Percentiles rank a stretch among this genome's conserved stretches.
Evolutionary conservation across 2,113 vertebrate genomes (phyloP).

Genomic region (Eclectus roratus): DNA sequence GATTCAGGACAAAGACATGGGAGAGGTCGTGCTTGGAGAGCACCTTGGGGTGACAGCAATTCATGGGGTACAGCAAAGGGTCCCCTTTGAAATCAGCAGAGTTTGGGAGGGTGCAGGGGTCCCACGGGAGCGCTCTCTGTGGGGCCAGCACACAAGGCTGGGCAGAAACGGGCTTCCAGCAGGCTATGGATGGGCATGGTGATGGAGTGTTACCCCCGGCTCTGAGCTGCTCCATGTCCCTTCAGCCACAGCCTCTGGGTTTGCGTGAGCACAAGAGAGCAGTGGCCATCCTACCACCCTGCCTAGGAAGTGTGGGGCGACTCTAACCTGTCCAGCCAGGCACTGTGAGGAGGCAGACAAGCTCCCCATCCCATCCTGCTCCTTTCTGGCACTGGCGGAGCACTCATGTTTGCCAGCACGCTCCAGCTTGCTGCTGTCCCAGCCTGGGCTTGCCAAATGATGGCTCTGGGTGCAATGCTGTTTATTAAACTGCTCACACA

Average conservation of each 20-base stretch:
- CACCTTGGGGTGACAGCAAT: not conserved
- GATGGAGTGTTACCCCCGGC: not conserved
- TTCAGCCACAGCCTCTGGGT: not conserved
- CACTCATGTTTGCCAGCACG: fast-evolving
- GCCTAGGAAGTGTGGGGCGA: not conserved
- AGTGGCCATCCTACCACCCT: not conserved
- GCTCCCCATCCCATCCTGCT: not conserved
- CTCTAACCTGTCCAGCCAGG: not conserved
- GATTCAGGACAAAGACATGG: not conserved
- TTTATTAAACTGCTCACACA: not conserved
- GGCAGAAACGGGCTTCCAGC: not conserved
- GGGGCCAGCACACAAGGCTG: not conserved
- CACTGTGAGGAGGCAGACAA: not conserved
- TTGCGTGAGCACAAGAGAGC: not conserved
- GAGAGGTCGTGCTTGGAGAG: not conserved
- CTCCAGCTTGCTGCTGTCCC: not conserved
- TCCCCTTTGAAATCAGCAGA: not conserved
- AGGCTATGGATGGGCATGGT: not conserved
- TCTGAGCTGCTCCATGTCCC: not conserved
- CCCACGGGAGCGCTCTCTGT: not conserved
- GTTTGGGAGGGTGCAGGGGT: not conserved
- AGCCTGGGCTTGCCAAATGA: not conserved
- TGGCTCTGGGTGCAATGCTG: not conserved
- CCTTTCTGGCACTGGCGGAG: not conserved
- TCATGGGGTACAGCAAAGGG: not conserved